Evolutionary conservation across 1,140 invertebrate genomes (phyloP).

Genomic region (Sinella curviseta): DNA sequence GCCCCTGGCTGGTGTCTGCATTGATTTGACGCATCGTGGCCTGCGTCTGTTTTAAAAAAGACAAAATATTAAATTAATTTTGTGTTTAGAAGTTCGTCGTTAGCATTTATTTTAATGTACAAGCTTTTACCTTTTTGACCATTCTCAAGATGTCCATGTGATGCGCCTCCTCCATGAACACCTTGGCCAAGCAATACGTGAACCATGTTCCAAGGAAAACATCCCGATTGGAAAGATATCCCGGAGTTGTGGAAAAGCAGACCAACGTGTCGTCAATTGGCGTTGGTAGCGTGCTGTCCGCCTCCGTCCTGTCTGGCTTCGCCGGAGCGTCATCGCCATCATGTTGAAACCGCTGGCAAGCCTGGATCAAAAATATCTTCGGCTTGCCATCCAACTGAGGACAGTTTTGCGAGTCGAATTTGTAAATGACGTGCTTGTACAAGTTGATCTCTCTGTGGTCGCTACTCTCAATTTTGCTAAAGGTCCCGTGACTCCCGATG

Average conservation of each 20-base stretch:
- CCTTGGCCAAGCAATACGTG: conserved; percentile 9
- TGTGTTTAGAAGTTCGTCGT: background rate
- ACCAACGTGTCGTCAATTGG: background rate
- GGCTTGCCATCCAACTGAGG: conserved; percentile 29
- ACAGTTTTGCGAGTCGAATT: conserved; percentile 9
- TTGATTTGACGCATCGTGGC: background rate
- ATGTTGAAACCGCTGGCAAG: conserved; percentile 29
- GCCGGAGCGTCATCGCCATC: background rate
- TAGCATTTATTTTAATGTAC: background rate
- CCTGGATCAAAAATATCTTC: conserved; percentile 39
- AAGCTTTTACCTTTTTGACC: background rate
- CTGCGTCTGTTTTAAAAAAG: background rate
- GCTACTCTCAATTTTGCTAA: background rate
- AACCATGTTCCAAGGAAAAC: background rate
- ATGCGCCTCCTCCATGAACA: conserved; percentile 11
- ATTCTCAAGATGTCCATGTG: background rate
- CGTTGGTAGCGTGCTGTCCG: background rate
- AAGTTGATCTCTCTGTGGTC: background rate
- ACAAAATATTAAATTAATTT: background rate
- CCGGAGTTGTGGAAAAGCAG: conserved; percentile 5
- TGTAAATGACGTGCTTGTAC: background rate
- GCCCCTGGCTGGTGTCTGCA: background rate
- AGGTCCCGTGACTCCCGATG: background rate
- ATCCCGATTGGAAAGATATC: background rate
- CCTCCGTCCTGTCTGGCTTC: background rate